Conservation (phyloP, 2,797 vertebrate genomes). For the Pangasius sanitwongsei region DNA sequence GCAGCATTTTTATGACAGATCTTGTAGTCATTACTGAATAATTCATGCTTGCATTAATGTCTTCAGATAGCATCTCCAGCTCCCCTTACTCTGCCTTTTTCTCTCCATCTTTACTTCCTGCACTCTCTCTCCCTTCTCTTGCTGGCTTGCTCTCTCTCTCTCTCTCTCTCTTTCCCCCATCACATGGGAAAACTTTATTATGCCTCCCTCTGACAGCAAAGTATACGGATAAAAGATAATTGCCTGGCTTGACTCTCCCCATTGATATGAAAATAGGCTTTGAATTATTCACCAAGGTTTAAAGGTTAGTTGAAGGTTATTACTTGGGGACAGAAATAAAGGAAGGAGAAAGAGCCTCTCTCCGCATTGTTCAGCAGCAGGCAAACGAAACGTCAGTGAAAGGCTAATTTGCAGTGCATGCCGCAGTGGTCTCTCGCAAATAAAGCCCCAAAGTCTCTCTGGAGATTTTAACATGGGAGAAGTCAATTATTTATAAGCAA, state of each 20-base stretch:
- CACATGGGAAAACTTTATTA: conserved; percentile 92
- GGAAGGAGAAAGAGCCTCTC: conserved; percentile 69
- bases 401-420: conserved; percentile 85
- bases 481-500: conserved; percentile 93
- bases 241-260: conserved; percentile 90
- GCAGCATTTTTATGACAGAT: conserved; percentile 81
- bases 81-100: conserved; percentile 29
- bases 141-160: background rate
- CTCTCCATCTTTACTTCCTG: conserved; percentile 27
- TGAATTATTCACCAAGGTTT: conserved; percentile 93
- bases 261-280: conserved; percentile 99
- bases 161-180: conserved; percentile 59
- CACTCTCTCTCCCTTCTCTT: background rate
- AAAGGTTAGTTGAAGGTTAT: conserved; percentile 99
- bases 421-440: conserved; percentile 79
- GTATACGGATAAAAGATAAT: conserved; percentile 97
- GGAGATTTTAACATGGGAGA: conserved; percentile 84
- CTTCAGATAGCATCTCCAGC: conserved; percentile 85
- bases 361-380: conserved; percentile 72
- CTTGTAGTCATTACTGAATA: conserved; percentile 95
- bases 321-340: conserved; percentile 77
- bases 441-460: conserved; percentile 77
- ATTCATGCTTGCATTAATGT: conserved; percentile 91
- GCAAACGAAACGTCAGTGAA: conserved; percentile 85
- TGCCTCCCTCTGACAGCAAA: conserved; percentile 89